Evolutionary conservation across 1,140 invertebrate genomes (phyloP), one percentile per base, ranked within the genome.

Genomic region (Eriocheir sinensis): DNA sequence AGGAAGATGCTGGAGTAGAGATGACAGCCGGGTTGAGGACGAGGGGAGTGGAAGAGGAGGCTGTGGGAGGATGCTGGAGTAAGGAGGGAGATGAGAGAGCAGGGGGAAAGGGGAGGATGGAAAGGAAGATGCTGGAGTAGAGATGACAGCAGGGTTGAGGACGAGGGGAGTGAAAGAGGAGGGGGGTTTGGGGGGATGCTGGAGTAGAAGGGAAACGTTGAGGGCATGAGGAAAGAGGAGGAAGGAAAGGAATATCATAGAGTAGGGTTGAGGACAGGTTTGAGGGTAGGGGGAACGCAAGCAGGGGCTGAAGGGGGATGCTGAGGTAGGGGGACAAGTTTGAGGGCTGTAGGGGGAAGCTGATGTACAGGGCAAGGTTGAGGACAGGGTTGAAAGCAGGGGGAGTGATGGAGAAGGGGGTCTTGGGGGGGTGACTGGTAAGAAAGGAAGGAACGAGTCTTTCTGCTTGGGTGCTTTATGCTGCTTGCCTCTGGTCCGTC

Each of bases 71-170:
- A 72, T 15, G 60, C 12, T 72, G n/a, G 60, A 72, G n/a, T 72
- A 72, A 72, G n/a, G 60, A 15, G 60, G n/a, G 60, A n/a, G 60
- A 72, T 15, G 12, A n/a, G n/a, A 72, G 60, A 72, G 60, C 12
- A n/a, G 60, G 60, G n/a, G 60, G 60, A 72, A 72, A 72, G 60
- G 60, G n/a, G 60, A 72, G 60, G 60, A 72, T 15, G 60, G n/a
- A n/a, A n/a, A 72, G 60, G n/a, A 72, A n/a, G 60, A 72, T 15
- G 60, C 12, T 15, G n/a, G n/a, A 72, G 60, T 15, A 72, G 60
- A 72, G 60, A n/a, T 15, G 60, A n/a, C 12, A n/a, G 60, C 12
- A 72, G 60, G n/a, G n/a, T 72, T 15, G 12, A n/a, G 12, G 12
- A 72, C 12, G n/a, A 15, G 60, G 60, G 60, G 12, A 72, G n/a